Evolutionary conservation across 2,113 vertebrate species (phyloP).

Genomic region (Neomonachus schauinslandi): DNA sequence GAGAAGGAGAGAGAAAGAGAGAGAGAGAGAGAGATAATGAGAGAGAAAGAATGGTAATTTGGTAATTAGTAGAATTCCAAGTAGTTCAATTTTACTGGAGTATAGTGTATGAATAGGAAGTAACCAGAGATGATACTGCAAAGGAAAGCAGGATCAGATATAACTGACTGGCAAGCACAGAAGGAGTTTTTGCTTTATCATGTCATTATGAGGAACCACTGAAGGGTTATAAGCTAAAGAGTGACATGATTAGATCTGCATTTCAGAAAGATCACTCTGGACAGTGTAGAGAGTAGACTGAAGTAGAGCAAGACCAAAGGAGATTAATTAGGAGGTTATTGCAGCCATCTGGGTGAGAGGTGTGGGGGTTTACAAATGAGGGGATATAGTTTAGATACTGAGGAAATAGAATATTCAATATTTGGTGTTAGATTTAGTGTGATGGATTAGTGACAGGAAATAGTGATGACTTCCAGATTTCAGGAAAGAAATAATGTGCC

Average conservation of each 20-base stretch:
- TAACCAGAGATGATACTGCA: background rate
- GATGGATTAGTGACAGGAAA: background rate
- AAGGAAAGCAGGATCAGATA: background rate
- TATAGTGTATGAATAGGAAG: background rate
- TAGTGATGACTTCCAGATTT: background rate
- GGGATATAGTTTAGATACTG: background rate
- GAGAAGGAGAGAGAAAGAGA: background rate
- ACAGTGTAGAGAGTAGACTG: background rate
- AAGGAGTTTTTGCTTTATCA: background rate
- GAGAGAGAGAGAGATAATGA: background rate
- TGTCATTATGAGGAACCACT: background rate
- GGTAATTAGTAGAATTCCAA: background rate
- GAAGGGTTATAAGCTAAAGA: background rate
- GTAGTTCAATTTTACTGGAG: background rate
- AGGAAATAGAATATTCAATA: background rate
- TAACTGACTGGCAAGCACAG: background rate
- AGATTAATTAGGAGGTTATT: background rate
- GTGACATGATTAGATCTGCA: background rate
- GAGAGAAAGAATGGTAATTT: background rate
- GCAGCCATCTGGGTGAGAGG: background rate
- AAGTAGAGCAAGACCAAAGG: background rate
- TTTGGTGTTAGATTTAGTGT: background rate
- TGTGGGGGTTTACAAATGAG: background rate
- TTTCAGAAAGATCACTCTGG: slow-evolving; percentile 16
- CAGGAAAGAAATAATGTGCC: background rate